Percentiles rank a stretch among this genome's conserved stretches.
These are phyloP conservation scores for Pollenia labialis DNA, from an alignment of 2,888 invertebrate species.

Conservation along the genomic window DNA sequence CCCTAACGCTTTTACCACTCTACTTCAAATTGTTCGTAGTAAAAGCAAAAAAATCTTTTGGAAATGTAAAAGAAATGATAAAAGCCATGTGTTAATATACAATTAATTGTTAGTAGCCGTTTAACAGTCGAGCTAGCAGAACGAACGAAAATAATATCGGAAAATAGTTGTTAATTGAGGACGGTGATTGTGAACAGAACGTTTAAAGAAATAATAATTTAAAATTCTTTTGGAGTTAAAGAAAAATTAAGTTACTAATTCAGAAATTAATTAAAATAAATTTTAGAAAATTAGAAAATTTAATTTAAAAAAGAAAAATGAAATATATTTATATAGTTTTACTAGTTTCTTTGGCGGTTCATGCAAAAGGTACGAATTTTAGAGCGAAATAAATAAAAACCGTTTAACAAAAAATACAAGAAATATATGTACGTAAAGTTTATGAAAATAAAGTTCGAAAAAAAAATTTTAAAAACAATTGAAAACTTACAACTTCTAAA, in stretches of 20 bases:
- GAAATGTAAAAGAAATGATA: constrained; percentile 73
- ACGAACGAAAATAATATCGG: constrained; percentile 59
- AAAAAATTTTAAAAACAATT: too few species aligned
- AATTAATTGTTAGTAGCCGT: constrained; percentile 80
- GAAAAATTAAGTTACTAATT: neutral
- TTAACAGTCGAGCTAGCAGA: constrained; percentile 75
- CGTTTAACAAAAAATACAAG: neutral
- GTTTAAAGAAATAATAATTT: neutral
- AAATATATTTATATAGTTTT: constrained; percentile 46
- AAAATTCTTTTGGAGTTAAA: neutral
- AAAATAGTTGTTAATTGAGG: neutral
- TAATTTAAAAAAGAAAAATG: constrained; percentile 37
- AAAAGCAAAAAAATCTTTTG: constrained; percentile 8
- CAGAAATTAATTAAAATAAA: neutral
- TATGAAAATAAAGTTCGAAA: too few species aligned
- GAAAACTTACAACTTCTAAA: too few species aligned
- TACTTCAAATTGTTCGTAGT: neutral
- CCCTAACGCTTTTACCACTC: neutral
- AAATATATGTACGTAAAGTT: neutral
- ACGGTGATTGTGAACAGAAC: neutral
- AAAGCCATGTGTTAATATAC: constrained; percentile 80
- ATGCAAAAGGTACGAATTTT: constrained; percentile 46
- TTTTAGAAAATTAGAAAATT: constrained; percentile 8
- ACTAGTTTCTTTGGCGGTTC: constrained; percentile 29
- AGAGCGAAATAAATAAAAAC: constrained; percentile 8